Evolutionary conservation across 2,797 vertebrate species (phyloP).

Genomic region (Acomys russatus): DNA sequence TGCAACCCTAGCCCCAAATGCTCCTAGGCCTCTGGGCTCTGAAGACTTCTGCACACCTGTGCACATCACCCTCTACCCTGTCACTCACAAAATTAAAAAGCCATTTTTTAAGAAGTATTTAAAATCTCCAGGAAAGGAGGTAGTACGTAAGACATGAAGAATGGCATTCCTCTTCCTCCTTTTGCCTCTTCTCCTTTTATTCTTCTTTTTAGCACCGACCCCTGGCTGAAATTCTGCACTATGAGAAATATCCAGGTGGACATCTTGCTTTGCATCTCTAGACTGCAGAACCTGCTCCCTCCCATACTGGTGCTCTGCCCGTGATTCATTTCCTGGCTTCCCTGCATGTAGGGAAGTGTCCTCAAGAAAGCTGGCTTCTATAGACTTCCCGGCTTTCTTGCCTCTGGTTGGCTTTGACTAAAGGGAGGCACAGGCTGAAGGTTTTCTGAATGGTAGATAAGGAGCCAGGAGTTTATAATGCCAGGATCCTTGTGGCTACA

Average conservation of each 20-base stretch:
- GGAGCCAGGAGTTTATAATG: background rate
- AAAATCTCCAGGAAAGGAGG: background rate
- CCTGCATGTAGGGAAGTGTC: background rate
- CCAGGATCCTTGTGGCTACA: background rate
- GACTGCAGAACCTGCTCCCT: background rate
- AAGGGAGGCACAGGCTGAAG: background rate
- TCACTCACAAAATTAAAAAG: background rate
- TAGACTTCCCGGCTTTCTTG: background rate
- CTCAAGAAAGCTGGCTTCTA: background rate
- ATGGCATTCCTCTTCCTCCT: background rate
- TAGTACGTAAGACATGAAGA: background rate
- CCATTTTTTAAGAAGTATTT: background rate
- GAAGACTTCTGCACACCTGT: no score
- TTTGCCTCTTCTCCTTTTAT: background rate
- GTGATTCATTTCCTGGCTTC: background rate
- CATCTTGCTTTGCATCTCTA: background rate
- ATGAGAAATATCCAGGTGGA: slow-evolving; percentile 30
- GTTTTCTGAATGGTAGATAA: background rate
- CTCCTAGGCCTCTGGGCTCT: background rate
- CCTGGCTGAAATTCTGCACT: background rate
- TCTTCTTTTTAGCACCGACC: background rate
- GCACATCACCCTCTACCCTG: background rate
- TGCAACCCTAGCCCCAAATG: background rate
- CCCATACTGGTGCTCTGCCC: background rate
- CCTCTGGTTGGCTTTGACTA: background rate